Evolutionary conservation across 2,113 vertebrate genomes (phyloP).

Genomic region (Oncorhynchus kisutch): DNA sequence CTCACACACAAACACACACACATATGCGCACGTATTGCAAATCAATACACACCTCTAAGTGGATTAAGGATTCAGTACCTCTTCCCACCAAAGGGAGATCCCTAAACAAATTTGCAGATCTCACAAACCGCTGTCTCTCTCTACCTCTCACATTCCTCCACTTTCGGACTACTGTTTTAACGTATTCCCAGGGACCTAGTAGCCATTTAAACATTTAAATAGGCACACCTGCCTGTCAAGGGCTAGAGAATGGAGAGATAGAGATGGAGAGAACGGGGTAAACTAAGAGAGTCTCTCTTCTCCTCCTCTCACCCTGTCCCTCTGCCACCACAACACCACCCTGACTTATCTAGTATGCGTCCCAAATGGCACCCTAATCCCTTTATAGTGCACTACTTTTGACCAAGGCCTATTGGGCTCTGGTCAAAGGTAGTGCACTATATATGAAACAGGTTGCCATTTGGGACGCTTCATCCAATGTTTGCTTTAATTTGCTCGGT

Average conservation of each 20-base stretch:
- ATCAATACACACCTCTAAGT: conserved; percentile 31
- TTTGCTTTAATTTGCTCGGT: background rate
- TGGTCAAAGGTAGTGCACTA: too few relatives aligned
- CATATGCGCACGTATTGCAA: conserved; percentile 11
- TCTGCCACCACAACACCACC: too few relatives aligned
- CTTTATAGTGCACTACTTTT: too few relatives aligned
- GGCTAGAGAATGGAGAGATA: conserved; percentile 1
- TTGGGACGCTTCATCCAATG: background rate
- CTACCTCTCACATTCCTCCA: background rate
- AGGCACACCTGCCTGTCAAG: background rate
- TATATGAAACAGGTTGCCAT: too few relatives aligned
- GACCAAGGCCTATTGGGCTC: background rate
- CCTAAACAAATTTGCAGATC: conserved; percentile 55
- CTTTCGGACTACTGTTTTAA: too few relatives aligned
- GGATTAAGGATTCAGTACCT: conserved; percentile 39
- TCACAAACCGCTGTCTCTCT: background rate
- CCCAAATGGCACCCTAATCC: too few relatives aligned
- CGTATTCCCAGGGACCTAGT: too few relatives aligned
- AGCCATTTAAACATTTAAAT: background rate
- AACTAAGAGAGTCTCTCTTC: background rate
- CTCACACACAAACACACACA: conserved; percentile 4
- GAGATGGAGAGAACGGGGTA: background rate
- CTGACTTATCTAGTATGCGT: too few relatives aligned
- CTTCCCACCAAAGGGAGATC: conserved; percentile 29
- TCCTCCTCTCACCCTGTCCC: background rate